phyloP scores from a whole-genome alignment of 2,888 invertebrate species.

The Limulus polyphemus region DNA sequence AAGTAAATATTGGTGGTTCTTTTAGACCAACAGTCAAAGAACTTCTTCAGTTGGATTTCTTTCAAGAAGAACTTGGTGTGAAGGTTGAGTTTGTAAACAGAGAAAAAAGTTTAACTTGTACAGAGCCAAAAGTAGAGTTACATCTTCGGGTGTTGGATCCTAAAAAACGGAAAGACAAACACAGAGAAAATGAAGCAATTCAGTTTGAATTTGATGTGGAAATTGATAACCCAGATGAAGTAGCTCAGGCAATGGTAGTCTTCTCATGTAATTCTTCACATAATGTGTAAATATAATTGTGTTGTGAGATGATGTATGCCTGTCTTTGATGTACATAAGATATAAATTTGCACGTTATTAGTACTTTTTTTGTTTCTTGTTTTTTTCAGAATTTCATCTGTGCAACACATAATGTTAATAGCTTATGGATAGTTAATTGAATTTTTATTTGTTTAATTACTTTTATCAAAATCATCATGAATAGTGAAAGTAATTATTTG shows the following conservation, averaged over 20 bases:
- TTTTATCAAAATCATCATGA: no score
- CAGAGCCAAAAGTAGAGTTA: conserved; percentile 60
- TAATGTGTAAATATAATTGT: no score
- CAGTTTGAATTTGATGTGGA: conserved; percentile 94
- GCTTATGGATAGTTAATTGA: no score
- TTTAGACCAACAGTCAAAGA: conserved; percentile 75
- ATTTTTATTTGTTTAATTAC: no score
- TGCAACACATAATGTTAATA: no score
- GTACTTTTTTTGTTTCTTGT: no score
- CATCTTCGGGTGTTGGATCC: conserved; percentile 87
- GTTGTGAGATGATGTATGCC: no score
- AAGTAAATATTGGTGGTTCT: no score
- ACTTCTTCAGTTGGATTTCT: conserved; percentile 87
- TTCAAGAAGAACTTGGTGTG: conserved; percentile 81
- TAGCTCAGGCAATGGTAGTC: conserved; percentile 76
- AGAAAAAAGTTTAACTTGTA: conserved; percentile 40
- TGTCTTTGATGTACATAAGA: no score
- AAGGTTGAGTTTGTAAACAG: conserved; percentile 57
- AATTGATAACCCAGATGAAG: conserved; percentile 80
- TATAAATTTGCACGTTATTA: no score
- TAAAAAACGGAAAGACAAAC: conserved; percentile 89
- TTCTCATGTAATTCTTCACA: not conserved
- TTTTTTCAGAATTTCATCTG: no score
- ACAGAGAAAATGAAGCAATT: conserved; percentile 97
- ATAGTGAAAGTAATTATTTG: no score